Percentiles rank a stretch among this genome's conserved stretches.
Conservation (phyloP, 2,113 vertebrate genomes). For the Pavo muticus region DNA sequence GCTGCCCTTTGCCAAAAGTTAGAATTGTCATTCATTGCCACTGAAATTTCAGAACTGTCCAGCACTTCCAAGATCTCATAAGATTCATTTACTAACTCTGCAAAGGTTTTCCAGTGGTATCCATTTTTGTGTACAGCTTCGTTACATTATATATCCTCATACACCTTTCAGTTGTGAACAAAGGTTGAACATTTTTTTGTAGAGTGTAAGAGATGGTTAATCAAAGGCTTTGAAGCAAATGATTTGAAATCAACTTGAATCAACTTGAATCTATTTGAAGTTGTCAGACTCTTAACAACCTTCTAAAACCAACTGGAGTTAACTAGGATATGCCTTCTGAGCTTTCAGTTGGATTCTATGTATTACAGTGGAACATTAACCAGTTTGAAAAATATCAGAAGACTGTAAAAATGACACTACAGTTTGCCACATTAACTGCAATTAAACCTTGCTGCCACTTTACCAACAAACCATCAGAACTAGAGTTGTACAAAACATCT, state of each 20-base stretch:
- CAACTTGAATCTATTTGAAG: neutral
- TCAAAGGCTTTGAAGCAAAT: neutral
- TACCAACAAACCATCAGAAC: neutral
- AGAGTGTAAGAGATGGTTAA: neutral
- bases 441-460: neutral
- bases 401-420: neutral
- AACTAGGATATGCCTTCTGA: neutral
- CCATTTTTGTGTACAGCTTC: neutral
- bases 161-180: neutral
- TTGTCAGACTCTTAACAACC: neutral
- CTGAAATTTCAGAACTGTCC: neutral
- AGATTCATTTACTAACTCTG: neutral
- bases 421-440: neutral
- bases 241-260: neutral
- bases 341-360: neutral
- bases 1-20: neutral
- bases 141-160: neutral
- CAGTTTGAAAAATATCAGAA: neutral
- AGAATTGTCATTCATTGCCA: neutral
- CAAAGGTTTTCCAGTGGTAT: neutral
- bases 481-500: neutral
- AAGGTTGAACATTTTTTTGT: neutral
- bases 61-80: neutral
- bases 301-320: neutral
- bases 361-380: neutral